Evolutionary conservation across 2,113 vertebrate genomes (phyloP).

Genomic region (Festucalex cinctus): DNA sequence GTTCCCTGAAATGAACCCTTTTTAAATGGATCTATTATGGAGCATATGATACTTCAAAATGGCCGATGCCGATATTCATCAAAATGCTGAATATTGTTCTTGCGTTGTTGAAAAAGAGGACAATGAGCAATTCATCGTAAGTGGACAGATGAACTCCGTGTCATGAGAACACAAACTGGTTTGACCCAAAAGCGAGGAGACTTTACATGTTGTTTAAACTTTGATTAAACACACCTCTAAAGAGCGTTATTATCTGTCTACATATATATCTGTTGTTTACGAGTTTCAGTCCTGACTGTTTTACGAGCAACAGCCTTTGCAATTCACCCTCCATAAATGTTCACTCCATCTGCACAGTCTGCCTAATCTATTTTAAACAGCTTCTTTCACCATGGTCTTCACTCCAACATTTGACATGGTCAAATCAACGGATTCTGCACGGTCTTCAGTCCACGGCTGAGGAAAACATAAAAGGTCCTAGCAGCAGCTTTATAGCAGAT

Average conservation of each 20-base stretch:
- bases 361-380: constrained; percentile 6
- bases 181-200: constrained; percentile 20
- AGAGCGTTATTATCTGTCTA: constrained; percentile 5
- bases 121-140: constrained; percentile 54
- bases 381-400: neutral
- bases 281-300: neutral
- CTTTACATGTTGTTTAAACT: constrained; percentile 23
- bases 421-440: constrained; percentile 24
- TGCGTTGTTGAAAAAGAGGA: constrained; percentile 40
- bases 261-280: constrained; percentile 18
- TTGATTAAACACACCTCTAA: constrained; percentile 18
- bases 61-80: no score
- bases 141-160: constrained; percentile 39
- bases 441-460: constrained; percentile 16
- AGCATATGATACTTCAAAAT: no score
- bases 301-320: constrained; percentile 20
- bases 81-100: constrained; percentile 19
- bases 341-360: neutral
- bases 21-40: no score
- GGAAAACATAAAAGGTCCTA: constrained; percentile 15
- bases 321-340: constrained; percentile 11
- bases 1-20: no score
- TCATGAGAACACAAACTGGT: constrained; percentile 31
- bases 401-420: constrained; percentile 21
- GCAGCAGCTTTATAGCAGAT: constrained; percentile 22